Conservation (phyloP, 2,888 invertebrate genomes). For the Ectemnius cavifrons region DNA sequence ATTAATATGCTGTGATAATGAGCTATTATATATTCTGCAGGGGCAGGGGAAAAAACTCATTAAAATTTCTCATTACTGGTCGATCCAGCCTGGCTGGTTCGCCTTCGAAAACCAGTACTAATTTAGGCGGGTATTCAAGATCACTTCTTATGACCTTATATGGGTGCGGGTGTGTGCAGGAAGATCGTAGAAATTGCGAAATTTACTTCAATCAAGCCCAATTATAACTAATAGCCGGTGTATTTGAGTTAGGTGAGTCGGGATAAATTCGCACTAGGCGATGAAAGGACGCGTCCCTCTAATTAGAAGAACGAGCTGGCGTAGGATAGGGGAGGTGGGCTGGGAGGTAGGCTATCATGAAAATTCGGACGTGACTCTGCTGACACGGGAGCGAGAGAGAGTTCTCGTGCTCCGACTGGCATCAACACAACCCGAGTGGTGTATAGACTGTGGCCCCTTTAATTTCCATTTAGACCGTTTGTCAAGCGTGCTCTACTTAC, state of each 20-base stretch:
- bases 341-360: not conserved
- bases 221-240: not conserved
- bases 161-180: not conserved
- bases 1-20: constrained; percentile 37
- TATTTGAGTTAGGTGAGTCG: constrained; percentile 2
- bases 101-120: constrained; percentile 34
- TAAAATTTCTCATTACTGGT: constrained; percentile 52
- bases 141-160: not conserved
- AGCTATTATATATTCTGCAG: constrained; percentile 26
- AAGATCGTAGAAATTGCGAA: constrained; percentile 2
- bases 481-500: constrained; percentile 8
- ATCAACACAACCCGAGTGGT: not conserved
- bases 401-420: not conserved
- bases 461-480: constrained; percentile 5
- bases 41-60: constrained; percentile 36
- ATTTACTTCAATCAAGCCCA: no score
- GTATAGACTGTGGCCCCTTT: constrained; percentile 4
- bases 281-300: constrained; percentile 3
- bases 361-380: not conserved
- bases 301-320: not conserved
- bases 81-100: constrained; percentile 23
- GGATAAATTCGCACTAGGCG: not conserved
- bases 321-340: not conserved
- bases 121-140: constrained; percentile 35
- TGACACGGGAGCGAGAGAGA: not conserved